Conservation (phyloP, 2,797 vertebrate species). For the Cuculus canorus region DNA sequence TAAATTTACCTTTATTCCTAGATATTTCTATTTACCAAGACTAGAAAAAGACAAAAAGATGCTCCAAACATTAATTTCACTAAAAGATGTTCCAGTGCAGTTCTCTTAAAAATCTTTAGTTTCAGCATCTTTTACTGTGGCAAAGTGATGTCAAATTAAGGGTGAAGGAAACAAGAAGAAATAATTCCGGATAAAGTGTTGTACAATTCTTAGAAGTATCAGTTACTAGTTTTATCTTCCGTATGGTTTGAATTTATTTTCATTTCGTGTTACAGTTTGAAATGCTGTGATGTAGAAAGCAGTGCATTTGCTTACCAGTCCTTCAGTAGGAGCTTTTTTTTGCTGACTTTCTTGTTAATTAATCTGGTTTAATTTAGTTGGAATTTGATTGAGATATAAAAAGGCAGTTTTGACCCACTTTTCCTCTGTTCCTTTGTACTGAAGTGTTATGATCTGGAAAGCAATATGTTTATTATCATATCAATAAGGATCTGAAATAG, state of each 20-base stretch:
- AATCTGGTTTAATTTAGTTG: conserved; percentile 46
- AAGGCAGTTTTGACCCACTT: conserved; percentile 33
- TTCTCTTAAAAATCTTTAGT: not conserved
- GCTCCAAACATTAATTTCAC: not conserved
- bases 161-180: not conserved
- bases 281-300: not conserved
- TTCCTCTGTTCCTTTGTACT: not conserved
- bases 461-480: not conserved
- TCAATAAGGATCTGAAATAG: not conserved
- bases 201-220: not conserved
- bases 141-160: not conserved
- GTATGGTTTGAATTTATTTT: not conserved
- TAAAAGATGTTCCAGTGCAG: not conserved
- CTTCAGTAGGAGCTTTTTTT: not conserved
- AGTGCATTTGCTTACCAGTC: not conserved
- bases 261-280: not conserved
- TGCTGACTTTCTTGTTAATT: conserved; percentile 24
- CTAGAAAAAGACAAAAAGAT: not conserved
- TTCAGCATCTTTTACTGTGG: not conserved
- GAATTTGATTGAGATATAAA: conserved; percentile 11
- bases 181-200: not conserved
- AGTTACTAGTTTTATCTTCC: not conserved
- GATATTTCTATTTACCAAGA: not conserved
- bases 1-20: not conserved
- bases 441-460: not conserved